These are phyloP conservation scores for Acyrthosiphon pisum DNA, from an alignment of 1,140 invertebrate species.

Conservation along the genomic window DNA sequence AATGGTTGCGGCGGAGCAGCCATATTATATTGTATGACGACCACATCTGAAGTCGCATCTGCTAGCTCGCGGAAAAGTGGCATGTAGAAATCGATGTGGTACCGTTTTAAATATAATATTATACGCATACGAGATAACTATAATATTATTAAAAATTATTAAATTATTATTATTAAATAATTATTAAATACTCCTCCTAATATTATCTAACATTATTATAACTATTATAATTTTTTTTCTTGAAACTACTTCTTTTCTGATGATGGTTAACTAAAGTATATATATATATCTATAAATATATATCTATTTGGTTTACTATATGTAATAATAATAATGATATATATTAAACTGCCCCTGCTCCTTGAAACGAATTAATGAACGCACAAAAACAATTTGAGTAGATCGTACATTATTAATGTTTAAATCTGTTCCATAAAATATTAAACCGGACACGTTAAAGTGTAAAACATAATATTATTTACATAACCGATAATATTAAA, in stretches of 20 bases:
- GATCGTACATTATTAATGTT: background rate
- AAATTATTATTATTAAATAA: background rate
- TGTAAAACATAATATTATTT: background rate
- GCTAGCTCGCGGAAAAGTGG: background rate
- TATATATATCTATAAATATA: background rate
- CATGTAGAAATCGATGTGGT: background rate
- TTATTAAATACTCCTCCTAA: conserved; percentile 6
- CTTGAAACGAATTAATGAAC: background rate
- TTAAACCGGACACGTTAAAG: background rate
- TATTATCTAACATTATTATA: conserved; percentile 3
- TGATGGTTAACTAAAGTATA: background rate
- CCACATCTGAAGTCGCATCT: background rate
- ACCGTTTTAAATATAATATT: background rate
- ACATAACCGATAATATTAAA: background rate
- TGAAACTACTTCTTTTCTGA: conserved; percentile 14
- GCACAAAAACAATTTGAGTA: background rate
- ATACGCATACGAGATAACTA: background rate
- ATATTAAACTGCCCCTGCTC: background rate
- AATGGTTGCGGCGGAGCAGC: background rate
- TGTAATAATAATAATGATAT: background rate
- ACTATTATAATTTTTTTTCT: conserved; percentile 11
- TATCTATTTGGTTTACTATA: background rate
- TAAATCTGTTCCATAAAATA: background rate
- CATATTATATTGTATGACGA: background rate
- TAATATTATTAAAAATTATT: background rate